Percentiles rank a stretch among this genome's conserved stretches.
phyloP scores from a whole-genome alignment of 1,140 invertebrate species.

The Adelges cooleyi region DNA sequence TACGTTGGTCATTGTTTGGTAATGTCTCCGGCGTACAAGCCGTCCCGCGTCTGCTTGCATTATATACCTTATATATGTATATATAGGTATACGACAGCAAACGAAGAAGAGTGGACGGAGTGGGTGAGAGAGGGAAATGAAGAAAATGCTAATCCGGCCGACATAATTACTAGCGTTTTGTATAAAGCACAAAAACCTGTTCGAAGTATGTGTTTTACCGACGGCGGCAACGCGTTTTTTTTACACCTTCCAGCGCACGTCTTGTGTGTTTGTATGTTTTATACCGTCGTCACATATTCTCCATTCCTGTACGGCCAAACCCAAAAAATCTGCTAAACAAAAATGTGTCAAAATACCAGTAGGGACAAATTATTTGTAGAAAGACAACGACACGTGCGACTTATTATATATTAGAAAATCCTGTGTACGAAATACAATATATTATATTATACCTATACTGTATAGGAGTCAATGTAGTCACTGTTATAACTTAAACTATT shows the following conservation, averaged over 20 bases:
- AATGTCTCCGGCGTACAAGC: not conserved
- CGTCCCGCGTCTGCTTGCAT: not conserved
- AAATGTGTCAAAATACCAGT: too few species aligned
- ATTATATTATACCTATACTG: too few species aligned
- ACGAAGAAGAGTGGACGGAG: not conserved
- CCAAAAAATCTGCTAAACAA: not conserved
- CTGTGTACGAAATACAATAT: too few species aligned
- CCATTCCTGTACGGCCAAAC: not conserved
- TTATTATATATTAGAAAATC: too few species aligned
- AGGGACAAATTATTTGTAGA: too few species aligned
- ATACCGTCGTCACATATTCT: not conserved
- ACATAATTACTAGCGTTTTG: constrained; percentile 23
- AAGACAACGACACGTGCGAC: too few species aligned
- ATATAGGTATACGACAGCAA: not conserved
- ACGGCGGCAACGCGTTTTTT: not conserved
- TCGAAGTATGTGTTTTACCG: not conserved
- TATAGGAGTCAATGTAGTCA: too few species aligned
- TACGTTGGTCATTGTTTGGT: constrained; percentile 18
- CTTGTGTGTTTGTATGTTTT: not conserved
- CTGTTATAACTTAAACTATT: too few species aligned
- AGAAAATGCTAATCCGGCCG: constrained; percentile 7
- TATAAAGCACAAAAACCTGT: not conserved
- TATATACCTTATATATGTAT: not conserved
- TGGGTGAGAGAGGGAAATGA: not conserved
- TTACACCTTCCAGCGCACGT: not conserved